These are phyloP conservation scores for Heliconius nattereri DNA, from an alignment of 1,140 invertebrate species.

Conservation along the genomic window DNA sequence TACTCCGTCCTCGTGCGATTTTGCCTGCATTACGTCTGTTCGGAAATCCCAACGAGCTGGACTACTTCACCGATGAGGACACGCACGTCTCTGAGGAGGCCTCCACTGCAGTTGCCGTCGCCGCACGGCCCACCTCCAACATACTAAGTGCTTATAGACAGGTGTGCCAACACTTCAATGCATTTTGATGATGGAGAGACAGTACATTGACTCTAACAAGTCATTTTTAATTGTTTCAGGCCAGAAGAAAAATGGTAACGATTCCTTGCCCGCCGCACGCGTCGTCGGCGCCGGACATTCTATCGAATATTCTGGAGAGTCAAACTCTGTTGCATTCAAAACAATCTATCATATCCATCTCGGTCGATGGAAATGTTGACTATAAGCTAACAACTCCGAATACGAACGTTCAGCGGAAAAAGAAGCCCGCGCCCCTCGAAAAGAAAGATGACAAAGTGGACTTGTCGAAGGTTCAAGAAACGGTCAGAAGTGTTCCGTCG, in stretches of 20 bases:
- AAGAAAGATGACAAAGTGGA: slow-evolving; percentile 61
- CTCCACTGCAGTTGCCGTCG: slow-evolving; percentile 59
- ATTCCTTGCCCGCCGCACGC: slow-evolving; percentile 66
- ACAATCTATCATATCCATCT: slow-evolving; percentile 82
- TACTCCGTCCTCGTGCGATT: slow-evolving; percentile 51
- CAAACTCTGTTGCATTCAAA: slow-evolving; percentile 89
- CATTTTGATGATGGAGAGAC: not conserved
- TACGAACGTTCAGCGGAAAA: slow-evolving; percentile 25
- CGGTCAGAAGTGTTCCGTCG: slow-evolving; percentile 81
- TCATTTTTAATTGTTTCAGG: slow-evolving; percentile 53
- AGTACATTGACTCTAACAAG: not conserved
- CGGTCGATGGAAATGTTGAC: slow-evolving; percentile 83
- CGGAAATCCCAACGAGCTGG: slow-evolving; percentile 84
- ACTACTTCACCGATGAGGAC: slow-evolving; percentile 83
- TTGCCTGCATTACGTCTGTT: slow-evolving; percentile 79
- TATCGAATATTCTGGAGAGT: slow-evolving; percentile 88
- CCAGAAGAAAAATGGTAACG: slow-evolving; percentile 76
- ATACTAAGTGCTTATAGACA: slow-evolving; percentile 71
- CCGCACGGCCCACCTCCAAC: slow-evolving; percentile 68
- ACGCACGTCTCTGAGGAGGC: slow-evolving; percentile 54
- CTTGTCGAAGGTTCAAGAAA: slow-evolving; percentile 60
- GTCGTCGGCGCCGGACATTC: slow-evolving; percentile 71
- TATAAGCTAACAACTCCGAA: slow-evolving; percentile 58
- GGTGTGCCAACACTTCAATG: slow-evolving; percentile 38
- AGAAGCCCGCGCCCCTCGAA: slow-evolving; percentile 40